phyloP scores from a whole-genome alignment of 2,888 invertebrate genomes.

The Thysanoteuthis rhombus region DNA sequence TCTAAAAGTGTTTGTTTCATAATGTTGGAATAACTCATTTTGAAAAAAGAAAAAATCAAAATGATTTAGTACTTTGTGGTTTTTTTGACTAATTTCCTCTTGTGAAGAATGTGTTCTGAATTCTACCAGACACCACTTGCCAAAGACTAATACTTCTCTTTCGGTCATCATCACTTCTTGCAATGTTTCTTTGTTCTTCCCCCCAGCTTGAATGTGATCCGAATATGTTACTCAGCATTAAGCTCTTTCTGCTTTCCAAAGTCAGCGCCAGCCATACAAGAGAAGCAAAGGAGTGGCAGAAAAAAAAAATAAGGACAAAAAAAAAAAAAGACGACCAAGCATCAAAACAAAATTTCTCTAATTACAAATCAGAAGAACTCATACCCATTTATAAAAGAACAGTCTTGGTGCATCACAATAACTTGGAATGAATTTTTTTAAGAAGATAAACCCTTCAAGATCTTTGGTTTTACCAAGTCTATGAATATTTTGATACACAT shows the following conservation, averaged over 20 bases:
- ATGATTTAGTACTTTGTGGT: neutral
- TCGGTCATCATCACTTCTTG: slow-evolving; percentile 16
- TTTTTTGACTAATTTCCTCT: neutral
- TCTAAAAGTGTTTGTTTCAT: neutral
- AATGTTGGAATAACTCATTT: neutral
- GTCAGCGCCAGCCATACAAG: neutral
- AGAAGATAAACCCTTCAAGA: too few relatives aligned
- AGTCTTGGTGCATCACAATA: too few relatives aligned
- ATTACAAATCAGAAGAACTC: neutral
- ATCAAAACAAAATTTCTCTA: neutral
- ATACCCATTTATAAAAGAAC: neutral
- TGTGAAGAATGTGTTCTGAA: neutral
- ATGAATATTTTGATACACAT: too few relatives aligned
- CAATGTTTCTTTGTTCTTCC: neutral
- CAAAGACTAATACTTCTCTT: neutral
- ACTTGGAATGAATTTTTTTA: too few relatives aligned
- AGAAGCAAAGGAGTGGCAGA: slow-evolving; percentile 28
- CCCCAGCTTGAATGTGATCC: slow-evolving; percentile 26
- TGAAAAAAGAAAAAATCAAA: neutral
- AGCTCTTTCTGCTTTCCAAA: slow-evolving; percentile 21
- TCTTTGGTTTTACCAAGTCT: neutral
- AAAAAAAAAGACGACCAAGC: neutral
- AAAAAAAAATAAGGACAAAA: neutral
- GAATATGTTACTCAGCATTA: slow-evolving; percentile 21
- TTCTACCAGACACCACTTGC: neutral